Percentiles rank a stretch among this genome's conserved stretches.
phyloP scores from a whole-genome alignment of 35 echinoderm and acorn worm genomes.

The Lytechinus variegatus region DNA sequence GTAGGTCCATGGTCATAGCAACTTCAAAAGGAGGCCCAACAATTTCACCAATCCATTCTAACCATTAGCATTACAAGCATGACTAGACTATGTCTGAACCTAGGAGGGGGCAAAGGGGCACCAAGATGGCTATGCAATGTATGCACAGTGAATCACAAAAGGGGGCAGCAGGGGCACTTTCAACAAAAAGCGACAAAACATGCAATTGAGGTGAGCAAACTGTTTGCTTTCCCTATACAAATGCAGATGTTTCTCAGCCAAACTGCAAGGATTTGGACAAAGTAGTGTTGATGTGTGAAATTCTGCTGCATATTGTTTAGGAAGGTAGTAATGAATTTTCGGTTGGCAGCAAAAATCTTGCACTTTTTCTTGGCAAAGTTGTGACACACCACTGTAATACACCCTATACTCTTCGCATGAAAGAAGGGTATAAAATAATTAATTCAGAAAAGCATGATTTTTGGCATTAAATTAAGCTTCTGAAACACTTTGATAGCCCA shows the following conservation, averaged over 20 bases:
- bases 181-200: not conserved
- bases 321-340: not conserved
- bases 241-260: conserved; percentile 39
- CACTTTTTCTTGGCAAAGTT: not conserved
- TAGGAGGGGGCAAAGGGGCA: not conserved
- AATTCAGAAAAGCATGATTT: not conserved
- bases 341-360: not conserved
- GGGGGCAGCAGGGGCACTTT: conserved; percentile 8
- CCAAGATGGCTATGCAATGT: not conserved
- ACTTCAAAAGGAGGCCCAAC: not conserved
- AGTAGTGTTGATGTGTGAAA: conserved; percentile 26
- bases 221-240: conserved; percentile 34
- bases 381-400: not conserved
- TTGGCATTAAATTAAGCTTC: not conserved
- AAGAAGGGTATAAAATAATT: not conserved
- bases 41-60: not conserved
- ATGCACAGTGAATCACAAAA: conserved; percentile 30
- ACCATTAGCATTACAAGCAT: conserved; percentile 15
- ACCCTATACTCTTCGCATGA: not conserved
- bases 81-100: not conserved
- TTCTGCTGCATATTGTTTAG: conserved; percentile 10
- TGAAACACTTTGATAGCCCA: not conserved
- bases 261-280: conserved; percentile 27
- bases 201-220: not conserved
- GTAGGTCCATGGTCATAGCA: not conserved